A percentile compares a stretch with the other conserved stretches of the same genome.
These are phyloP conservation scores for Podarcis cretensis DNA, from an alignment of 2,113 vertebrate genomes.

Conservation along the genomic window DNA sequence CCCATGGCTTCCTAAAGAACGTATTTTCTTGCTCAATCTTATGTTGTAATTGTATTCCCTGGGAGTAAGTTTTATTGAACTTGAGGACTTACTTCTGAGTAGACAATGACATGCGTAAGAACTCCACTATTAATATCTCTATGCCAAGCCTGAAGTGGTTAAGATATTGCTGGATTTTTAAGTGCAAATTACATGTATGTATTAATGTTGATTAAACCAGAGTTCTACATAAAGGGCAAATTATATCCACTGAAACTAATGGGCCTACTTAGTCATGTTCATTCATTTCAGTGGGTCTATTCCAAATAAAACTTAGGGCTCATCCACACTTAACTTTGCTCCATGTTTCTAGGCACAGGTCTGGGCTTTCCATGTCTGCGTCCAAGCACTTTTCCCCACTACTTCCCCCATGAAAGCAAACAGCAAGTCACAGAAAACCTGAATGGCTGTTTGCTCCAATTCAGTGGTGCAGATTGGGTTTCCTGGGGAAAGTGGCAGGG, in stretches of 20 bases:
- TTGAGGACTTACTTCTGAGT: background rate
- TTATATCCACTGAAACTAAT: too few relatives aligned
- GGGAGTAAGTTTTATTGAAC: background rate
- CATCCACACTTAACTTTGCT: background rate
- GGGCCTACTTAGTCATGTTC: too few relatives aligned
- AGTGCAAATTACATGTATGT: background rate
- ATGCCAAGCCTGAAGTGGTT: background rate
- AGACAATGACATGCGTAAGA: too few relatives aligned
- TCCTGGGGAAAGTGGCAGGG: too few relatives aligned
- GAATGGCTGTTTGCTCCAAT: too few relatives aligned
- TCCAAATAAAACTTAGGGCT: too few relatives aligned
- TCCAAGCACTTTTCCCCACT: too few relatives aligned
- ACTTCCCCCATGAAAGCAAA: too few relatives aligned
- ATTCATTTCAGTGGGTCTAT: too few relatives aligned
- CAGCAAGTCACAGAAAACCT: too few relatives aligned
- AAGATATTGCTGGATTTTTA: background rate
- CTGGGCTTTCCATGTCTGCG: too few relatives aligned
- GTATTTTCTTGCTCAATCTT: background rate
- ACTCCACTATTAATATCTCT: background rate
- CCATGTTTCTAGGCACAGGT: background rate
- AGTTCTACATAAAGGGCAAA: background rate
- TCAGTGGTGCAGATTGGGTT: too few relatives aligned
- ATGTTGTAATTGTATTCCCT: background rate
- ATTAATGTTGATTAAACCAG: background rate
- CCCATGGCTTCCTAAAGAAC: background rate